Evolutionary conservation across 2,113 vertebrate genomes (phyloP).

Genomic region (Cercocebus atys): DNA sequence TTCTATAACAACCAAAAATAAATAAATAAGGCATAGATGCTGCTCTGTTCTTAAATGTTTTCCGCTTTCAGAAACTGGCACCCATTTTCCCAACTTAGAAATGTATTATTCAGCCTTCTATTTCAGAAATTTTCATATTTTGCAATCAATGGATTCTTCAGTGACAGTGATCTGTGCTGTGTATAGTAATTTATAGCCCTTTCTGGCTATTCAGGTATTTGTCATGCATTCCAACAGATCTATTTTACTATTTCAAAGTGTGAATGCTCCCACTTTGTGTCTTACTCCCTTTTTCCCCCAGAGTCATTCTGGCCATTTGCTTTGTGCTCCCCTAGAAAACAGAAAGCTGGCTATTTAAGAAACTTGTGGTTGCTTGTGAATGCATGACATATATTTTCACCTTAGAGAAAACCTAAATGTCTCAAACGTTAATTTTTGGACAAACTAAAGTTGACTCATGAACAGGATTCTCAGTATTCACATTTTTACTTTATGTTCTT

Average conservation of each 20-base stretch:
- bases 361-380: not conserved
- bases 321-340: not conserved
- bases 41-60: not conserved
- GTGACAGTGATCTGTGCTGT: constrained; percentile 46
- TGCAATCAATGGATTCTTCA: constrained; percentile 41
- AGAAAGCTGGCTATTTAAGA: not conserved
- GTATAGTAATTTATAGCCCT: constrained; percentile 49
- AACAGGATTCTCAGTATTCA: constrained; percentile 14
- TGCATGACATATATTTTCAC: not conserved
- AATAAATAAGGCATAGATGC: not conserved
- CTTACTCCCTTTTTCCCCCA: not conserved
- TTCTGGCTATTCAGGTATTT: constrained; percentile 51
- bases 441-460: constrained; percentile 11
- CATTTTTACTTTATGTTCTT: constrained; percentile 11
- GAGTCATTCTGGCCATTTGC: constrained; percentile 41
- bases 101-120: constrained; percentile 29
- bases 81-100: not conserved
- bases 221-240: not conserved
- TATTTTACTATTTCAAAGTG: not conserved
- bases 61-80: constrained; percentile 55
- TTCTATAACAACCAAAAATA: not conserved
- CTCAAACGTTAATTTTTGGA: not conserved
- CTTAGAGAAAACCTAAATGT: not conserved
- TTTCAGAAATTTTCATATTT: constrained; percentile 68
- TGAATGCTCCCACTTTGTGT: not conserved